These are phyloP conservation scores for Holotrichia oblita DNA, from an alignment of 1,140 invertebrate genomes.

Conservation along the genomic window DNA sequence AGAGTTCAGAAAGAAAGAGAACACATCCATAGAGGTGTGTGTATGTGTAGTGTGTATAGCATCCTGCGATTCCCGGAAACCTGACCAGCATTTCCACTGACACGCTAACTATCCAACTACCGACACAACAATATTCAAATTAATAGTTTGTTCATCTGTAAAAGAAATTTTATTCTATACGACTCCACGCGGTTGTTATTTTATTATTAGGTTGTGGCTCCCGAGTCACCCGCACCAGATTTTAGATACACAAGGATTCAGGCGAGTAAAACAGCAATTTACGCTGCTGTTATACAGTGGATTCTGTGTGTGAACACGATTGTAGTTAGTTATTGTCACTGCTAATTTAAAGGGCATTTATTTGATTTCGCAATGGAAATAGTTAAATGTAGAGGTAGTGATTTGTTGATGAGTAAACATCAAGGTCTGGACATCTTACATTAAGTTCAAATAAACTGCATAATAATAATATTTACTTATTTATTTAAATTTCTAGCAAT, in stretches of 20 bases:
- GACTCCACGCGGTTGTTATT: conserved; percentile 22
- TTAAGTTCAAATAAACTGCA: too few species aligned
- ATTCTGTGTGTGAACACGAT: too few species aligned
- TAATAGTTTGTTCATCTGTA: conserved; percentile 42
- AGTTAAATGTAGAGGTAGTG: too few species aligned
- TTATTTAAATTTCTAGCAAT: too few species aligned
- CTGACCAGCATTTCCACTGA: conserved; percentile 46
- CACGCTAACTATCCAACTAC: conserved; percentile 46
- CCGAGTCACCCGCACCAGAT: conserved; percentile 27
- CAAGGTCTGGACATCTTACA: too few species aligned
- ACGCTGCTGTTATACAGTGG: not conserved
- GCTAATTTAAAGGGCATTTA: too few species aligned
- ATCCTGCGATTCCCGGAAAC: conserved; percentile 47
- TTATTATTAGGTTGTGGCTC: conserved; percentile 39
- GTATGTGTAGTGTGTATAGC: conserved; percentile 5
- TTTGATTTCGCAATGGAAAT: too few species aligned
- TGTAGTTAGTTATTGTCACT: too few species aligned
- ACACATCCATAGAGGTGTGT: not conserved
- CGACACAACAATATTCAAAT: conserved; percentile 48
- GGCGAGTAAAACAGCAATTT: not conserved
- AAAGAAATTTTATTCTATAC: conserved; percentile 38
- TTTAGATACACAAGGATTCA: not conserved
- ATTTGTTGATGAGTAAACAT: too few species aligned
- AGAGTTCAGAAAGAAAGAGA: not conserved
- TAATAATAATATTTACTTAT: too few species aligned